Evolutionary conservation across 2,113 vertebrate genomes (phyloP), one percentile per base, ranked within the genome.

Genomic region (Tyto alba): DNA sequence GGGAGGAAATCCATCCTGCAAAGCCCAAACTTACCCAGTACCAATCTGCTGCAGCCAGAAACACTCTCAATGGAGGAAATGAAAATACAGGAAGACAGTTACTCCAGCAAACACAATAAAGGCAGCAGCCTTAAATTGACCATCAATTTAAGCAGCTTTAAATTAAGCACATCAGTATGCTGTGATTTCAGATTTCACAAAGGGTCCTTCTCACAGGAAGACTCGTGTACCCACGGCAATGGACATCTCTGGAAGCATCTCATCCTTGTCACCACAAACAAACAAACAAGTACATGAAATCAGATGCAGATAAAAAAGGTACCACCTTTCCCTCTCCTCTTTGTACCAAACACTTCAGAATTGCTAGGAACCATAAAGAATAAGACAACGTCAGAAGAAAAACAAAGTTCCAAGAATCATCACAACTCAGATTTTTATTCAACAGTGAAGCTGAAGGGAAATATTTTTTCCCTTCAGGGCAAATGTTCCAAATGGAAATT

Each of bases 371-470:
- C 18, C 8, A 6, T 19, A 34, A 62, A n/a, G 66, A 88, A 74
- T 40, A 86, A 52, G 57, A 88, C 43, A 81, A 88, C 7, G 47
- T 73, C 38, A 82, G 84, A 98, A 97, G 88, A 89, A 98, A 97
- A 96, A 91, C 62, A 25, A 69, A 74, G 74, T 88, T 90, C 91
- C 92, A 80, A 92, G 90, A 92, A 95, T 97, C 97, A 90, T 97
- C 97, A 98, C 96, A 97, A 97, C 92, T 96, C 76, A 87, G 95
- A 73, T 93, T 98, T 97, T 98, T 98, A 98, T 98, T 98, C 98
- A 98, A 98, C 97, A 97, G 96, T 94, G 92, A 96, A 93, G 89
- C 81, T 88, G 95, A 97, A 97, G 95, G 97, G 96, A 98, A 90
- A 38, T 77, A 91, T 11, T 85, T 81, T 62, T 43, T 48, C 90